Evolutionary conservation across 2,888 invertebrate species (phyloP).

Genomic region (Pediacus dermestoides): DNA sequence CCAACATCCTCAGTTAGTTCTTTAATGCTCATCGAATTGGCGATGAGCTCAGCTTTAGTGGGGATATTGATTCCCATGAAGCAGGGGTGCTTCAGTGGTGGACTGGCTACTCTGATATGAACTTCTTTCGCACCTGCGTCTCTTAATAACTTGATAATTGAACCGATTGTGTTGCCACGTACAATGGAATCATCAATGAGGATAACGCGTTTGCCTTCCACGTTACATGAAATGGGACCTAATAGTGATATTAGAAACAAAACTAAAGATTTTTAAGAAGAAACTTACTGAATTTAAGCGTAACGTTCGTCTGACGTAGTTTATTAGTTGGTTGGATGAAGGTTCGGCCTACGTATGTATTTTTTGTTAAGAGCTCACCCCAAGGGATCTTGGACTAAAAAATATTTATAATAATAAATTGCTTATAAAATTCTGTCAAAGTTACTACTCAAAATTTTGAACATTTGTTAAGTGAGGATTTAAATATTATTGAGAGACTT

Average conservation of each 20-base stretch:
- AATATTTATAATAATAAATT: constrained; percentile 11
- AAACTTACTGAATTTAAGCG: constrained; percentile 81
- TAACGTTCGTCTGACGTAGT: constrained; percentile 85
- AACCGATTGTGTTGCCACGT: constrained; percentile 93
- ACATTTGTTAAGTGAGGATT: too few relatives aligned
- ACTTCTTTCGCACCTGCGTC: constrained; percentile 95
- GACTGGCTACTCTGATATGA: constrained; percentile 95
- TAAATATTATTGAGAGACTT: too few relatives aligned
- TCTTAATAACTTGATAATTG: constrained; percentile 86
- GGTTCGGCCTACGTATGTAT: constrained; percentile 93
- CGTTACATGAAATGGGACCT: constrained; percentile 85
- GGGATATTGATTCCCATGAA: constrained; percentile 99
- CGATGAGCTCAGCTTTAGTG: constrained; percentile 93
- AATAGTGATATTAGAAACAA: constrained; percentile 13
- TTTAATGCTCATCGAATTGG: constrained; percentile 72
- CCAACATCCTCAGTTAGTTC: constrained; percentile 82
- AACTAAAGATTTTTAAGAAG: constrained; percentile 1
- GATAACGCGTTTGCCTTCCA: constrained; percentile 81
- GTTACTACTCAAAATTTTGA: too few relatives aligned
- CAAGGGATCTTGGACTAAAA: constrained; percentile 81
- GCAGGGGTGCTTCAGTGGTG: constrained; percentile 90
- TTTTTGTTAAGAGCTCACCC: constrained; percentile 93
- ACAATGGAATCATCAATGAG: constrained; percentile 98
- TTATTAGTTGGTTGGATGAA: constrained; percentile 96
- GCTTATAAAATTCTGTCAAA: neutral